Conservation (phyloP, 2,113 vertebrate species). For the Helogale parvula region DNA sequence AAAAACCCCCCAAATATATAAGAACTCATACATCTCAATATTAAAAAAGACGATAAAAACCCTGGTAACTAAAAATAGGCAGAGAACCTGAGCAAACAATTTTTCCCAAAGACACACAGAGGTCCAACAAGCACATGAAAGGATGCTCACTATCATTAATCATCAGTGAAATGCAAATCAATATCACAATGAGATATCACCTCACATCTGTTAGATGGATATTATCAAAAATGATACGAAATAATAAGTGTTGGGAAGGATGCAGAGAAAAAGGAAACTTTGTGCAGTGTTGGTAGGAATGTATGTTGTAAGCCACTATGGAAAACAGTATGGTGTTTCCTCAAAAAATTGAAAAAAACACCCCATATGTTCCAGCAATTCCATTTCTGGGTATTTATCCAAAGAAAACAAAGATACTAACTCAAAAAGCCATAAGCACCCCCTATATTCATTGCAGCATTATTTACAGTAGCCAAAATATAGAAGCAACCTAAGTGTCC, state of each 20-base stretch:
- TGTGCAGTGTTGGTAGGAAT: not conserved
- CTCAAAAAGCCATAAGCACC: not conserved
- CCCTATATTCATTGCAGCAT: not conserved
- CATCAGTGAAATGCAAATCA: not conserved
- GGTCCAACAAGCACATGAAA: not conserved
- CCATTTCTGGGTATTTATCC: not conserved
- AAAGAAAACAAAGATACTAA: not conserved
- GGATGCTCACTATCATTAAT: not conserved
- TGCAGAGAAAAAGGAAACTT: not conserved
- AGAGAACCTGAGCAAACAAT: not conserved
- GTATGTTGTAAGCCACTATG: not conserved
- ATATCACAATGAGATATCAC: not conserved
- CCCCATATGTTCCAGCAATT: not conserved
- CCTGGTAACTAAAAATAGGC: not conserved
- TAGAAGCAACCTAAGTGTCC: not conserved
- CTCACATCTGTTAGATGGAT: not conserved
- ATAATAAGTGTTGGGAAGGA: not conserved
- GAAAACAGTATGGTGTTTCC: not conserved
- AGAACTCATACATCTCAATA: not conserved
- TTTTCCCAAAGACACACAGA: not conserved
- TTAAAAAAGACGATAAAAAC: not conserved
- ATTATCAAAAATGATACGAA: not conserved
- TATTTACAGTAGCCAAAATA: not conserved
- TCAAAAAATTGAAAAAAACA: not conserved
- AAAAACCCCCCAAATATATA: not conserved